These are phyloP conservation scores for Galago senegalensis DNA, from an alignment of 2,797 vertebrate species.

Conservation along the genomic window DNA sequence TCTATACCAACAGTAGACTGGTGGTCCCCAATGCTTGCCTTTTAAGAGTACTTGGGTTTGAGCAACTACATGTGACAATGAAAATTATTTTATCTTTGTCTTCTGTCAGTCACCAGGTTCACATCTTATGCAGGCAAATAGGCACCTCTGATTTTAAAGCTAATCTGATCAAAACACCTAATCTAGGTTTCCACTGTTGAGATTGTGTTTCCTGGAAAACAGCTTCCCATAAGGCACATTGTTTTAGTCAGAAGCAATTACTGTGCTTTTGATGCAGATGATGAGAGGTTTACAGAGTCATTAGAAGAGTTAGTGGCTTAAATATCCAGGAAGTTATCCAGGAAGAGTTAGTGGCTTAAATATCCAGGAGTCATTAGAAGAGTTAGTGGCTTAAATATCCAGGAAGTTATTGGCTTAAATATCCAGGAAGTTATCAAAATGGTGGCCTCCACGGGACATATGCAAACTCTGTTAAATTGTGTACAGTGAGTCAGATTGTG, in stretches of 20 bases:
- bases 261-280: background rate
- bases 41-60: background rate
- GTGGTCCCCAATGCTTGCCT: background rate
- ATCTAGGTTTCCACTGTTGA: background rate
- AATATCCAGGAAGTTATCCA: background rate
- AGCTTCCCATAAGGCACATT: background rate
- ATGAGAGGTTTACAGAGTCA: background rate
- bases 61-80: background rate
- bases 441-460: too few relatives aligned
- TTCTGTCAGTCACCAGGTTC: background rate
- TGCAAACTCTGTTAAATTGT: background rate
- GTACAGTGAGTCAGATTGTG: background rate
- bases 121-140: slow-evolving; percentile 11
- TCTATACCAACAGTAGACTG: background rate
- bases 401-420: background rate
- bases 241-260: background rate
- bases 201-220: background rate
- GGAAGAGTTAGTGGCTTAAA: background rate
- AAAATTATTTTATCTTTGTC: background rate
- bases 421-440: background rate
- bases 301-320: background rate
- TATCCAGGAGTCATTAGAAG: background rate
- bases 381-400: background rate
- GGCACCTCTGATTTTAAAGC: slow-evolving; percentile 13
- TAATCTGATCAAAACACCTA: background rate